Conservation (phyloP, 2,888 invertebrate genomes). For the Sinopyrophorus schimmeli region DNA sequence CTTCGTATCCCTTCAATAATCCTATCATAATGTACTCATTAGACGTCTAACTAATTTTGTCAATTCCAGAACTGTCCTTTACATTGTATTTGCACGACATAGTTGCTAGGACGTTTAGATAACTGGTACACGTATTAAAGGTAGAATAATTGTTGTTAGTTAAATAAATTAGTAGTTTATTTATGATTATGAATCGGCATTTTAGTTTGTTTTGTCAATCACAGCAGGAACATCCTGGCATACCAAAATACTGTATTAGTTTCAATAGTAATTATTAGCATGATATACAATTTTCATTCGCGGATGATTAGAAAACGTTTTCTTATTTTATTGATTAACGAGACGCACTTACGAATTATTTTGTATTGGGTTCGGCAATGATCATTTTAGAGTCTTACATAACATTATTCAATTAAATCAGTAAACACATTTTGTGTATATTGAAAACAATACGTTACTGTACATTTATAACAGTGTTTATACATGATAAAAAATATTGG, state of each 20-base stretch:
- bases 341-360: no score
- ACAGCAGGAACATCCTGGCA: slow-evolving; percentile 22
- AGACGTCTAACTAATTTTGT: slow-evolving; percentile 25
- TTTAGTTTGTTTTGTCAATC: slow-evolving; percentile 30
- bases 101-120: background rate
- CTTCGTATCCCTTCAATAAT: slow-evolving; percentile 46
- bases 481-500: no score
- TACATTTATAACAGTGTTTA: no score
- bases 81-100: background rate
- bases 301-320: slow-evolving; percentile 26
- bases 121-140: background rate
- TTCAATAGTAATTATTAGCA: slow-evolving; percentile 45
- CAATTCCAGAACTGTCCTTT: background rate
- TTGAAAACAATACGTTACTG: no score
- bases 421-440: no score
- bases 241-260: slow-evolving; percentile 29
- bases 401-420: no score
- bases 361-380: no score
- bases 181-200: slow-evolving; percentile 31
- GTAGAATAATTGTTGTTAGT: slow-evolving; percentile 7
- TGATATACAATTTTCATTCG: slow-evolving; percentile 38
- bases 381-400: no score
- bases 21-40: slow-evolving; percentile 47
- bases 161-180: slow-evolving; percentile 26
- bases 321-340: slow-evolving; percentile 32